These are phyloP conservation scores for Sebastes reedi DNA, from an alignment of 2,797 vertebrate species.

Conservation along the genomic window DNA sequence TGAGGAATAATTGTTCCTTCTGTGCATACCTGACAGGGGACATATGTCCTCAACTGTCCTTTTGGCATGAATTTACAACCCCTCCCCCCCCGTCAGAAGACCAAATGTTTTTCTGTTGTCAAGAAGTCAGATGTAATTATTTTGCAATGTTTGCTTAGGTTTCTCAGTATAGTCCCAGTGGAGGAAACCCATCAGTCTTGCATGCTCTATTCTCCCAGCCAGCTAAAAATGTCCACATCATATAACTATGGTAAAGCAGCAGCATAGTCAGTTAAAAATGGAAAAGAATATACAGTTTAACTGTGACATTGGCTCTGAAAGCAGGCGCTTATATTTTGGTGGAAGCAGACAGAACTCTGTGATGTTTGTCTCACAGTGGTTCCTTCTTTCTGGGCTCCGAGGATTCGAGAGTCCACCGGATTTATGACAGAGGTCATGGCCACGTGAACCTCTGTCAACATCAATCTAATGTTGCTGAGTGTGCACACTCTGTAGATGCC, in stretches of 20 bases:
- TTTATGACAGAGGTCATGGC: conserved; percentile 56
- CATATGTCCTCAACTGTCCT: conserved; percentile 71
- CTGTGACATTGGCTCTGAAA: conserved; percentile 32
- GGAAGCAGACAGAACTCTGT: conserved; percentile 32
- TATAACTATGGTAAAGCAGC: conserved; percentile 55
- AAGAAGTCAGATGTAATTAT: conserved; percentile 70
- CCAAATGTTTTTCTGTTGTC: conserved; percentile 71
- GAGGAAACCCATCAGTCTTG: conserved; percentile 53
- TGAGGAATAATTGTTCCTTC: conserved; percentile 76
- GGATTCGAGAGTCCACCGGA: conserved; percentile 32
- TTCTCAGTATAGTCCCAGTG: conserved; percentile 53
- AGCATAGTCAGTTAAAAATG: conserved; percentile 47
- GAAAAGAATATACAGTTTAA: conserved; percentile 48
- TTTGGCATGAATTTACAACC: conserved; percentile 69
- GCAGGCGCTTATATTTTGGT: conserved; percentile 42
- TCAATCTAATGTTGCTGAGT: conserved; percentile 37
- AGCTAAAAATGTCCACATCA: conserved; percentile 65
- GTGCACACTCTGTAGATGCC: not conserved
- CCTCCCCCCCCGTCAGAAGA: conserved; percentile 48
- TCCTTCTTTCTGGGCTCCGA: conserved; percentile 44
- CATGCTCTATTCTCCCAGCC: conserved; percentile 42
- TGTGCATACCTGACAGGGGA: conserved; percentile 76
- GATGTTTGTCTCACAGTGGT: conserved; percentile 29
- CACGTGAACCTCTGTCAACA: conserved; percentile 49
- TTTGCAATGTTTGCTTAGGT: conserved; percentile 72